Conservation (phyloP, 1,140 invertebrate species). For the Drosophila novamexicana region DNA sequence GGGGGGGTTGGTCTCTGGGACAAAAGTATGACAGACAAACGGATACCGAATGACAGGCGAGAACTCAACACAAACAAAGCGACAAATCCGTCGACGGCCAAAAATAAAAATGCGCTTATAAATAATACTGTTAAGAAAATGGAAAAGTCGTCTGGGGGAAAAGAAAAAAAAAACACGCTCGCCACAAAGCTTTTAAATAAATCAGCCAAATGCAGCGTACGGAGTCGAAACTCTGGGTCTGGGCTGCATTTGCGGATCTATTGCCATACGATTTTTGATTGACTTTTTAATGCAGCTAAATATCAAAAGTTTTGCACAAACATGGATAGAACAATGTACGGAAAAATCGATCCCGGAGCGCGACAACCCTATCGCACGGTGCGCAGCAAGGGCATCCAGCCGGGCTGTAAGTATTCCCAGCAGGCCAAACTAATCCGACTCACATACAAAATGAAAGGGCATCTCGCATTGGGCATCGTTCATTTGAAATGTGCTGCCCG, state of each 20-base stretch:
- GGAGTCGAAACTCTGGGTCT: slow-evolving; percentile 15
- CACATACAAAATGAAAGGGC: slow-evolving; percentile 23
- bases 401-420: slow-evolving; percentile 90
- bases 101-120: slow-evolving; percentile 81
- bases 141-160: slow-evolving; percentile 22
- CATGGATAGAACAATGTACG: slow-evolving; percentile 94
- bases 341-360: slow-evolving; percentile 91
- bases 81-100: slow-evolving; percentile 72
- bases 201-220: slow-evolving; percentile 26
- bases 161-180: slow-evolving; percentile 1
- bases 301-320: slow-evolving; percentile 23
- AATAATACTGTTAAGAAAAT: slow-evolving; percentile 56
- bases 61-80: slow-evolving; percentile 69
- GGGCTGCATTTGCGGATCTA: slow-evolving; percentile 20
- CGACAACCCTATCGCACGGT: slow-evolving; percentile 92
- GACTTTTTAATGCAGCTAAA: slow-evolving; percentile 39
- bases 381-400: slow-evolving; percentile 90
- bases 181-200: slow-evolving; percentile 36
- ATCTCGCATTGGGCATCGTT: slow-evolving; percentile 33
- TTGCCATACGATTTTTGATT: slow-evolving; percentile 34
- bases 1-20: background rate
- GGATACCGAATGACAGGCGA: slow-evolving; percentile 59
- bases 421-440: slow-evolving; percentile 18
- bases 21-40: slow-evolving; percentile 55
- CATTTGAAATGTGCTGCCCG: slow-evolving; percentile 41